Percentiles rank a stretch among this genome's conserved stretches.
Evolutionary conservation across 23 tunicate species (phyloP).

Genomic region (Halocynthia roretzi): DNA sequence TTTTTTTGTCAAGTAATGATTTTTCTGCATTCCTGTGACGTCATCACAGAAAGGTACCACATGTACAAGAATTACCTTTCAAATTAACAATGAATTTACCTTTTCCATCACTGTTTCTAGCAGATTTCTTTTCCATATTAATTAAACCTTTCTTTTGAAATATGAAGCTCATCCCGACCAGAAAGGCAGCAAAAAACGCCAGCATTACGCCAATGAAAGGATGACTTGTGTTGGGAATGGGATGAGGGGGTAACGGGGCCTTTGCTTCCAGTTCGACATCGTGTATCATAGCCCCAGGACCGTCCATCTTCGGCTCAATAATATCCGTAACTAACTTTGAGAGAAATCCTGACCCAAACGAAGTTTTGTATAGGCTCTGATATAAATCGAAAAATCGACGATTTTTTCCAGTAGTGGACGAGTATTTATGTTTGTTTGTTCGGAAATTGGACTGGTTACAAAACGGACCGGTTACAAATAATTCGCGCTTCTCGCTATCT

Average conservation of each 20-base stretch:
- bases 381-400: too few relatives aligned
- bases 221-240: constrained; percentile 23
- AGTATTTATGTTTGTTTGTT: too few relatives aligned
- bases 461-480: too few relatives aligned
- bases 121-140: constrained; percentile 9
- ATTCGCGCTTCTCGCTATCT: too few relatives aligned
- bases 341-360: too few relatives aligned
- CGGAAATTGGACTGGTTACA: too few relatives aligned
- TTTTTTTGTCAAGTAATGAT: not conserved
- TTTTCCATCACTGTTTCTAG: not conserved
- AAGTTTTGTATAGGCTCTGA: too few relatives aligned
- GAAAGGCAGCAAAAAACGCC: constrained; percentile 49
- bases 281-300: not conserved
- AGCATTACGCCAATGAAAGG: constrained; percentile 62
- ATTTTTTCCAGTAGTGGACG: too few relatives aligned
- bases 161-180: constrained; percentile 84
- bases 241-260: not conserved
- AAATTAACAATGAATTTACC: not conserved
- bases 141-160: constrained; percentile 68
- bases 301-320: not conserved
- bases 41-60: too few relatives aligned
- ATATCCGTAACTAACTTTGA: too few relatives aligned
- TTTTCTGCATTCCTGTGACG: too few relatives aligned
- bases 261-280: not conserved
- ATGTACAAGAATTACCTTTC: too few relatives aligned